Percentiles rank a stretch among this genome's conserved stretches.
These are phyloP conservation scores for Danio aesculapii DNA, from an alignment of 2,797 vertebrate genomes.

Conservation along the genomic window DNA sequence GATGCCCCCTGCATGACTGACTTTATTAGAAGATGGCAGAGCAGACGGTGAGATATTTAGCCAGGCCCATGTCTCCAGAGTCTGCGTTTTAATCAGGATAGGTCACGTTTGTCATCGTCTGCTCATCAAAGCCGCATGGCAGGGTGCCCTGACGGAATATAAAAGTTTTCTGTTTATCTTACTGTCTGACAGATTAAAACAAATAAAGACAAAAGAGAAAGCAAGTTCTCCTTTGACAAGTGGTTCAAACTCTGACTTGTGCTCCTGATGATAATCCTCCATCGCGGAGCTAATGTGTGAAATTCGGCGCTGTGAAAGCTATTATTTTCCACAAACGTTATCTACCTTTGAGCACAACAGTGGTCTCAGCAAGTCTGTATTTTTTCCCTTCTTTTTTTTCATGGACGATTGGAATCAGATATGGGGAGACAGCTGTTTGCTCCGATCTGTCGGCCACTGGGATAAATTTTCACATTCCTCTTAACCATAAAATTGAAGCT, in stretches of 20 bases:
- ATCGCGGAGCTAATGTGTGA: constrained; percentile 65
- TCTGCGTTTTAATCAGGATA: constrained; percentile 65
- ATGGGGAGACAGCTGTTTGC: constrained; percentile 65
- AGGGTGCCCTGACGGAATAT: constrained; percentile 63
- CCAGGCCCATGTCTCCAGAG: constrained; percentile 57
- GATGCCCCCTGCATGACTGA: constrained; percentile 40
- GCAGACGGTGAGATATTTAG: constrained; percentile 57
- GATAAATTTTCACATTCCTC: constrained; percentile 78
- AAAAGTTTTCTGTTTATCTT: constrained; percentile 26
- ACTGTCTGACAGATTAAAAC: constrained; percentile 31
- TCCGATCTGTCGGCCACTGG: constrained; percentile 70
- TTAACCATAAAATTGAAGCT: constrained; percentile 80
- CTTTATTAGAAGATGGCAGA: constrained; percentile 51
- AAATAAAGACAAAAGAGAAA: constrained; percentile 26
- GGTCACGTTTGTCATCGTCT: constrained; percentile 59
- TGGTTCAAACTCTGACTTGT: constrained; percentile 70
- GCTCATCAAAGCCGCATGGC: constrained; percentile 45
- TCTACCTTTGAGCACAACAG: constrained; percentile 44
- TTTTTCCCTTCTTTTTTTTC: constrained; percentile 14
- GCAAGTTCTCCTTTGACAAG: constrained; percentile 43
- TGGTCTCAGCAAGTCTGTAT: constrained; percentile 30
- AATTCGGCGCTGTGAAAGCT: constrained; percentile 66
- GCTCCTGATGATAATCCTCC: constrained; percentile 72
- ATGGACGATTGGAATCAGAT: constrained; percentile 58
- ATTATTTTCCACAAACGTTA: constrained; percentile 59